phyloP scores from a whole-genome alignment of 1,140 invertebrate genomes.

The Drosophila lini region DNA sequence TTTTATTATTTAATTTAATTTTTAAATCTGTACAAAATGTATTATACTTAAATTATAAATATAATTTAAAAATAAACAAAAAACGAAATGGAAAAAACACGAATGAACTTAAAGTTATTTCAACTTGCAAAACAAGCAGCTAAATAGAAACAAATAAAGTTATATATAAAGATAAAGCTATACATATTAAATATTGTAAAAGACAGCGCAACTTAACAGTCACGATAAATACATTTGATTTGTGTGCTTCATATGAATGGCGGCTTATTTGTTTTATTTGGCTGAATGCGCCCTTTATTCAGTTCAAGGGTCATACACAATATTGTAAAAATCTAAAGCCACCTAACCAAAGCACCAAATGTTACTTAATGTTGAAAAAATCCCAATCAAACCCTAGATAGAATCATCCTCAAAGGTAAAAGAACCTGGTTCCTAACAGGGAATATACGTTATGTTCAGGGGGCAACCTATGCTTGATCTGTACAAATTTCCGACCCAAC shows the following conservation, averaged over 20 bases:
- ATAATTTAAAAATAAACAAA: slow-evolving; percentile 63
- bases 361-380: slow-evolving; percentile 36
- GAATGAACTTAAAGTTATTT: slow-evolving; percentile 75
- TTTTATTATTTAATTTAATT: slow-evolving; percentile 74
- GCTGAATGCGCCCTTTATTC: background rate
- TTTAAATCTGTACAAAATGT: slow-evolving; percentile 82
- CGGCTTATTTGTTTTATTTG: slow-evolving; percentile 36
- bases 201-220: slow-evolving; percentile 32
- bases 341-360: slow-evolving; percentile 42
- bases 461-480: slow-evolving; percentile 1
- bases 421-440: slow-evolving; percentile 17
- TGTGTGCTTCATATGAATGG: slow-evolving; percentile 30
- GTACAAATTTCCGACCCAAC: background rate
- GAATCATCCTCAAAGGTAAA: slow-evolving; percentile 9
- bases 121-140: slow-evolving; percentile 37
- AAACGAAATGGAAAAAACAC: slow-evolving; percentile 17
- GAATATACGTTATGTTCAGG: background rate
- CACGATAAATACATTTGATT: slow-evolving; percentile 45
- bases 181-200: slow-evolving; percentile 49
- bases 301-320: background rate
- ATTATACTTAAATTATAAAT: slow-evolving; percentile 82
- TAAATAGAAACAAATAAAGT: slow-evolving; percentile 37
- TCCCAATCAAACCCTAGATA: slow-evolving; percentile 27
- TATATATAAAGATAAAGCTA: slow-evolving; percentile 24
- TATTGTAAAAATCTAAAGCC: slow-evolving; percentile 17